Evolutionary conservation across 2,113 vertebrate genomes (phyloP).

Genomic region (Bombycilla garrulus): DNA sequence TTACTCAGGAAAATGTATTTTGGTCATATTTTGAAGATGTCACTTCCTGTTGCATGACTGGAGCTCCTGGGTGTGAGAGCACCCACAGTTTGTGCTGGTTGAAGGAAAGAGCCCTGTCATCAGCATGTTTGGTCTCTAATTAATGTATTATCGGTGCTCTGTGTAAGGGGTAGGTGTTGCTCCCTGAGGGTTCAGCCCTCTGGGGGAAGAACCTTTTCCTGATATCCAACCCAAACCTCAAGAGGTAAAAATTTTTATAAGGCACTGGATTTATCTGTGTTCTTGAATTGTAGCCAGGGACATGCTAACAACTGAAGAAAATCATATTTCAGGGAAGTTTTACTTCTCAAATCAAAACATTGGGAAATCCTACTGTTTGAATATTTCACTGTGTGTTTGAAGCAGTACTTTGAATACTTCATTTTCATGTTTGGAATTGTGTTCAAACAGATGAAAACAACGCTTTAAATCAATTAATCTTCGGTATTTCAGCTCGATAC

Average conservation of each 20-base stretch:
- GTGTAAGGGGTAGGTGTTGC: rapidly evolving
- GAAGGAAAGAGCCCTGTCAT: not conserved
- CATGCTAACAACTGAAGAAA: not conserved
- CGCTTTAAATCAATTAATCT: conserved; percentile 22
- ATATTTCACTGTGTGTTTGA: not conserved
- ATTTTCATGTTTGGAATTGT: not conserved
- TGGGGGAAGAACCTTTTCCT: not conserved
- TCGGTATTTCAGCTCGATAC: conserved; percentile 9
- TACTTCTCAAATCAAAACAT: not conserved
- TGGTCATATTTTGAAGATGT: not conserved
- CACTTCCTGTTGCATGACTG: not conserved
- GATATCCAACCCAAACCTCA: rapidly evolving
- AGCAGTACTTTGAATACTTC: not conserved
- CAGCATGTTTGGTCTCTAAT: not conserved
- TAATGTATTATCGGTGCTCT: rapidly evolving
- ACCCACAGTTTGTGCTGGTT: not conserved
- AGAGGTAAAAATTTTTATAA: not conserved
- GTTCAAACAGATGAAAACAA: not conserved
- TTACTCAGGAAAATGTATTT: not conserved
- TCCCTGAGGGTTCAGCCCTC: not conserved
- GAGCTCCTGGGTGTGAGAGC: not conserved
- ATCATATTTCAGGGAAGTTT: not conserved
- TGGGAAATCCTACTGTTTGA: not conserved
- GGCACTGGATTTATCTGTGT: not conserved
- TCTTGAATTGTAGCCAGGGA: not conserved